A percentile compares a stretch with the other conserved stretches of the same genome.
Conservation (phyloP, 1,140 invertebrate species). For the Drosophila ercepeae region DNA sequence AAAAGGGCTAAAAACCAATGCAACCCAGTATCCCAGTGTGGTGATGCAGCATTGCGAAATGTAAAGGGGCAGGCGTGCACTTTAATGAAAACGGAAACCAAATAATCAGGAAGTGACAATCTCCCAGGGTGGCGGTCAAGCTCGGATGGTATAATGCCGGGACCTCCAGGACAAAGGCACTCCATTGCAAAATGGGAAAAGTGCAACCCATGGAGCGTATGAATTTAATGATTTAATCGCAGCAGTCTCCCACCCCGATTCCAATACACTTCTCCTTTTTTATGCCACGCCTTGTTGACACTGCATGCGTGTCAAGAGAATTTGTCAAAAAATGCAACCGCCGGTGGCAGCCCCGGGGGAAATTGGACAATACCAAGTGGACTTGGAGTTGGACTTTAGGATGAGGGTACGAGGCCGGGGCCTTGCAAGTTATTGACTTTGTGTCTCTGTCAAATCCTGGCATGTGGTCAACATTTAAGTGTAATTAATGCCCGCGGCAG, state of each 20-base stretch:
- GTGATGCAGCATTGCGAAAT: constrained; percentile 35
- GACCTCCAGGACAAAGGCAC: constrained; percentile 38
- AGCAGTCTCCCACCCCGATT: constrained; percentile 30
- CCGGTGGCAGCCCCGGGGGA: constrained; percentile 59
- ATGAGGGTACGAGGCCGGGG: constrained; percentile 41
- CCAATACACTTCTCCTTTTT: background rate
- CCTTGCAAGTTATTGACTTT: constrained; percentile 64
- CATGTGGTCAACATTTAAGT: constrained; percentile 82
- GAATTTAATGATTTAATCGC: constrained; percentile 82
- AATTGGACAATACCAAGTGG: constrained; percentile 63
- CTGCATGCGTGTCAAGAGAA: constrained; percentile 76
- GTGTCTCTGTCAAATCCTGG: constrained; percentile 68
- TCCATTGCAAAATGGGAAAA: constrained; percentile 53
- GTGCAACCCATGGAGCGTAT: constrained; percentile 74
- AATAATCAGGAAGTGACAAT: constrained; percentile 78
- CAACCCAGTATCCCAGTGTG: constrained; percentile 36
- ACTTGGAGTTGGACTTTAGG: constrained; percentile 23
- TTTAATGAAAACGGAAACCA: constrained; percentile 80
- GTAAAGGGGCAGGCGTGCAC: constrained; percentile 44
- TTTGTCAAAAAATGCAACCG: constrained; percentile 79
- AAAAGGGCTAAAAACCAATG: constrained; percentile 33
- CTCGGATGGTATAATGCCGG: constrained; percentile 39
- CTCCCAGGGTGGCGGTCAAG: constrained; percentile 65
- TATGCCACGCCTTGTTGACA: constrained; percentile 71
- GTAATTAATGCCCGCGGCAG: constrained; percentile 77